phyloP scores from a whole-genome alignment of 2,797 vertebrate genomes.

The Gymnothorax javanicus region DNA sequence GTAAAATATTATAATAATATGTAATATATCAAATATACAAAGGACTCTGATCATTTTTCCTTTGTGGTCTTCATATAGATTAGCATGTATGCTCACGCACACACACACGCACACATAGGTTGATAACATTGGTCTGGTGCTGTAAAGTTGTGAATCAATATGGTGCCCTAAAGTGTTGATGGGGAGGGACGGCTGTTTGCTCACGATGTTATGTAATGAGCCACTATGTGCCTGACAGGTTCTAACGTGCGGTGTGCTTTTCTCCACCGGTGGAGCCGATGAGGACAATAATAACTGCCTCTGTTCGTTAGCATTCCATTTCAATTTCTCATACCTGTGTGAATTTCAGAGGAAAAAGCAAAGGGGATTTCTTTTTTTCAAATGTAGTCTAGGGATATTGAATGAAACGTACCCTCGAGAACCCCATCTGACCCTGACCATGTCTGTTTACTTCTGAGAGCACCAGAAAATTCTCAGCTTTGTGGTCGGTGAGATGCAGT shows the following conservation, averaged over 20 bases:
- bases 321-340: not conserved
- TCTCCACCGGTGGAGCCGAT: not conserved
- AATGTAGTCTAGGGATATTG: not conserved
- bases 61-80: not conserved
- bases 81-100: not conserved
- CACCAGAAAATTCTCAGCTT: too few relatives aligned
- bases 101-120: constrained; percentile 13
- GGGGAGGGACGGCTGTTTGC: not conserved
- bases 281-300: not conserved
- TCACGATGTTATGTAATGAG: not conserved
- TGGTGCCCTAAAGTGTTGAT: not conserved
- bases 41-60: too few relatives aligned
- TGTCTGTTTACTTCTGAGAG: not conserved
- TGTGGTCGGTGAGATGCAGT: not conserved
- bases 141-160: not conserved
- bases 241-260: not conserved
- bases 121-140: not conserved
- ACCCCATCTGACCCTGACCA: not conserved
- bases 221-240: not conserved
- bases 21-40: too few relatives aligned
- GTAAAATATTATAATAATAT: too few relatives aligned
- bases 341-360: not conserved
- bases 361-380: not conserved
- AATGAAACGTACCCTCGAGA: not conserved
- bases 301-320: not conserved